phyloP scores from a whole-genome alignment of 1,140 invertebrate genomes.

The Zaprionus inermis region DNA sequence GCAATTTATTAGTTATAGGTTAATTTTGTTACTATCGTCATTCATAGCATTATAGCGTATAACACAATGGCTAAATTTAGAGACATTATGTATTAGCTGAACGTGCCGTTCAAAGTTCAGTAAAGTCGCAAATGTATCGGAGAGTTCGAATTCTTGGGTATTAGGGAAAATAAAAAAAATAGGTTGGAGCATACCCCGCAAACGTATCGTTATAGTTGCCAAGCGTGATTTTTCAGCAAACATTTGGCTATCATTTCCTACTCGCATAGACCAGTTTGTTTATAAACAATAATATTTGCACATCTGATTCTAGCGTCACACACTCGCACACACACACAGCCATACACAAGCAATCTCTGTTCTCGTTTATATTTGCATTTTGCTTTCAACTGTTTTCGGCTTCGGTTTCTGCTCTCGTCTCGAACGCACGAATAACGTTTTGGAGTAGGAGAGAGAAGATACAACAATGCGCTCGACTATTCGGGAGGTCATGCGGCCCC shows the following conservation, averaged over 20 bases:
- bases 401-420: background rate
- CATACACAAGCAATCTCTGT: background rate
- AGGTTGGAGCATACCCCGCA: background rate
- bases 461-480: background rate
- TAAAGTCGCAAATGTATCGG: too few relatives aligned
- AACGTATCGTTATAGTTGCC: slow-evolving; percentile 20
- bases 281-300: slow-evolving; percentile 48
- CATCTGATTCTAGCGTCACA: slow-evolving; percentile 10
- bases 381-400: background rate
- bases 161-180: background rate
- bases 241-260: slow-evolving; percentile 39
- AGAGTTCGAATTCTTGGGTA: background rate
- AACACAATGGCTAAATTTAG: background rate
- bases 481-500: too few relatives aligned
- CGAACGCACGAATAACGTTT: background rate
- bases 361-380: slow-evolving; percentile 12
- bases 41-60: too few relatives aligned
- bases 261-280: slow-evolving; percentile 43
- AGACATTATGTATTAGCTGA: background rate
- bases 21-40: too few relatives aligned
- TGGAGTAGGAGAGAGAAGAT: background rate
- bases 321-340: background rate
- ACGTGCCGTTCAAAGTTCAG: too few relatives aligned
- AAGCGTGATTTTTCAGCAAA: slow-evolving; percentile 24
- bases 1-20: too few relatives aligned